Evolutionary conservation across 2,113 vertebrate genomes (phyloP), one percentile per base, ranked within the genome.

Genomic region (Emydura subglobosa): DNA sequence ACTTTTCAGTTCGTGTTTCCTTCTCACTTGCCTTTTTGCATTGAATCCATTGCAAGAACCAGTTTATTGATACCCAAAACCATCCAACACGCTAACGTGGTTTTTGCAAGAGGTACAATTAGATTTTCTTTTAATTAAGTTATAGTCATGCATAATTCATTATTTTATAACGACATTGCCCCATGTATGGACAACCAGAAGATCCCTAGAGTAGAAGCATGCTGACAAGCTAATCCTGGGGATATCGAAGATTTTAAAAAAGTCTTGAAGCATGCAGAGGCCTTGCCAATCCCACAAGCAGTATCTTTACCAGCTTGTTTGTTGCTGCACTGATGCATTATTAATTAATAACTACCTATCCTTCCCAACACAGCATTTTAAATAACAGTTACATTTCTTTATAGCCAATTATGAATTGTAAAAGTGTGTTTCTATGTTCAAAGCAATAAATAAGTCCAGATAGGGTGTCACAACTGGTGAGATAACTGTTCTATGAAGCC

Each of bases 281-380:
- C 61, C 76, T 65, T 82, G 65, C 79, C 83, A 95, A 81, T 27
- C 42, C 47, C 55, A 72, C 65, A 17, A 76, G 85, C 91, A 85
- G 24, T 93, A 85, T 94, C 95, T 94, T 92, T 31, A 94, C 87
- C 61, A 79, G 86, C 89, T 91, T 86, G 97, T 88, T 86, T 92
- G 94, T 47, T 96, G 91, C 93, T 96, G 86, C 91, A 87, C 94
- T 92, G 92, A 97, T 96, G 97, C 83, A 97, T 97, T 97, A 97
- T 98, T 98, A 97, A 98, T 97, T 97, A 98, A 95, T 86, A 96
- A 96, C 96, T 91, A 92, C 91, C 44, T 61, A 97, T 95, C 3
- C 29, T 87, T 97, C 96, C 95, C 97, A 95, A 92, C 19, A 92
- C 93, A 96, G 96, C 84, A 91, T 96, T 97, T 96, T 95, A 98